Base-by-base conservation (phyloP, 2,113 vertebrate genomes). In the Trichechus manatus region DNA sequence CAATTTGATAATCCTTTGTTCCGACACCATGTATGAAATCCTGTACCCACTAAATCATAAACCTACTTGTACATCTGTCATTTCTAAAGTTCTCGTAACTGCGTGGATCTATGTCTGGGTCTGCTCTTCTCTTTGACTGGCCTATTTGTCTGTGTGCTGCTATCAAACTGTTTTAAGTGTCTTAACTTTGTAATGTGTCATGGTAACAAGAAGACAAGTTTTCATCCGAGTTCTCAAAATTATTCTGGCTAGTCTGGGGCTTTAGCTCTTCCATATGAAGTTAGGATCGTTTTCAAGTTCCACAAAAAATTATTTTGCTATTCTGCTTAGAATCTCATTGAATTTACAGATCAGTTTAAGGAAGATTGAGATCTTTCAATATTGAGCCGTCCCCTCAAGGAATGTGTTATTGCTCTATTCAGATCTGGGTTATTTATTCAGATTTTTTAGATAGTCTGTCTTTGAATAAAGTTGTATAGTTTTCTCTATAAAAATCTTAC, bases 151-250 rank as follows among this genome's bases (percentile, higher is more conserved):
- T 97, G 63, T 72, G 79, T 68, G 68, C 87, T 87, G 66, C 75
- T 44, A 42, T 97, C 95, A 87, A 95, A 87, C 96, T 96, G 94
- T 97, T 98, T 98, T 93, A 98, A 97, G 95, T 97, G 96, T 95
- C 64, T 96, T 93, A 89, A 66, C 97, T 97, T 96, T 88, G 15
- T 97, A 91, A 91, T 70, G 68, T 96, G 68, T 89, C 93, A 96
- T 68, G 91, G 96, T 89, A 97, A 91, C 94, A 97, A 94, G 97
- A 77, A 91, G 87, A 91, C 96, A 83, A 63, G 79, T 96, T 96
- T 87, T 91, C 94, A 92, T 97, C 84, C 13, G 9, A 56, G 53
- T 14, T 56, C 53, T 56, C 84, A 97, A 92, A 97, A 95, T 96
- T 96, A 68, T 94, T 96, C 88, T 89, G 27, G 63, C 96, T 97